Conservation (phyloP, 2,888 invertebrate genomes). For the Agelastica alni region DNA sequence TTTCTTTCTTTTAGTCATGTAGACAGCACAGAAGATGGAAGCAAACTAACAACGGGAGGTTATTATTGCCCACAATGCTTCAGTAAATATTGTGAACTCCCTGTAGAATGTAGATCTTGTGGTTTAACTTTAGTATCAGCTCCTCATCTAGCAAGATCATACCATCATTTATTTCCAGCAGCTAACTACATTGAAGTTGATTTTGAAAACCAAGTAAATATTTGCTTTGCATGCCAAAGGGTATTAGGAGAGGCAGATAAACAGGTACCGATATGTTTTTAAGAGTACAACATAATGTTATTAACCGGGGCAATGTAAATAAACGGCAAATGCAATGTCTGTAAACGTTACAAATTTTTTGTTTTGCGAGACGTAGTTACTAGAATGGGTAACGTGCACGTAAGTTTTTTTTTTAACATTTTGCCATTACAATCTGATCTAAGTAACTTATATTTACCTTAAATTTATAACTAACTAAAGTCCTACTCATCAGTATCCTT, state of each 20-base stretch:
- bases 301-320: too few species aligned
- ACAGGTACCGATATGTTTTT: too few species aligned
- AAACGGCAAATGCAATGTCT: too few species aligned
- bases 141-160: slow-evolving; percentile 95
- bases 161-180: slow-evolving; percentile 96
- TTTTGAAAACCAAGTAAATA: slow-evolving; percentile 63
- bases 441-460: too few species aligned
- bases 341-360: too few species aligned
- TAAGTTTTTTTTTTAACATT: too few species aligned
- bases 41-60: slow-evolving; percentile 74
- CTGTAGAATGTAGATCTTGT: slow-evolving; percentile 95
- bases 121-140: slow-evolving; percentile 96
- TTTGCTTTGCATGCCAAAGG: slow-evolving; percentile 78
- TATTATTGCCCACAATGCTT: slow-evolving; percentile 95
- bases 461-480: too few species aligned
- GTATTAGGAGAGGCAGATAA: slow-evolving; percentile 71
- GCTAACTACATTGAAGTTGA: slow-evolving; percentile 78
- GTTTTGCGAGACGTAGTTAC: too few species aligned
- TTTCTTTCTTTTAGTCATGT: slow-evolving; percentile 69
- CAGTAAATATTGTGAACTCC: slow-evolving; percentile 97
- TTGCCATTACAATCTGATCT: too few species aligned
- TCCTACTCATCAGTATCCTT: too few species aligned
- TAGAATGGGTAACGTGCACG: too few species aligned
- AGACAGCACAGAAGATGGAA: slow-evolving; percentile 71
- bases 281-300: too few species aligned